phyloP scores from a whole-genome alignment of 1,140 invertebrate genomes.

The Coboldia fuscipes region DNA sequence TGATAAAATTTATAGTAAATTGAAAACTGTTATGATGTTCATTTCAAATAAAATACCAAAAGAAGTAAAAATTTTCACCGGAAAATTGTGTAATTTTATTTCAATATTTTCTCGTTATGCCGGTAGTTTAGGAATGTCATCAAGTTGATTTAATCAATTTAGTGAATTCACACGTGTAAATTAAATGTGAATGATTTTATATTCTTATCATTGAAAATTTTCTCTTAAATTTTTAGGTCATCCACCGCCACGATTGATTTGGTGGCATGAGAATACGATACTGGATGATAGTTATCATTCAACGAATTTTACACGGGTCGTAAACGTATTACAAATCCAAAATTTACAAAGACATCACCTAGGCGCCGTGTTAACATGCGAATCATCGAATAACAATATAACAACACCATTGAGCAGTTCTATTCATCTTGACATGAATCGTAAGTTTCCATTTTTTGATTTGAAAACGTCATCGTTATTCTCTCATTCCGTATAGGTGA shows the following conservation, averaged over 20 bases:
- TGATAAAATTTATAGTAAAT: too few species aligned
- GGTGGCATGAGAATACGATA: constrained; percentile 62
- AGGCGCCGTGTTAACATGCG: constrained; percentile 44
- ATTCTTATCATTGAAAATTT: neutral
- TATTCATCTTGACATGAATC: constrained; percentile 52
- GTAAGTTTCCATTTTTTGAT: constrained; percentile 50
- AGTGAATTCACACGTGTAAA: too few species aligned
- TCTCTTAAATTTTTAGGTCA: constrained; percentile 32
- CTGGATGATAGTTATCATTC: constrained; percentile 45
- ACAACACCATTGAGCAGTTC: constrained; percentile 46
- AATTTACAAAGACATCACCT: constrained; percentile 42
- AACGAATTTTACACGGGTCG: constrained; percentile 34
- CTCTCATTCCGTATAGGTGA: too few species aligned
- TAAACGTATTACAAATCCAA: constrained; percentile 40
- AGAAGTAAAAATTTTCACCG: too few species aligned
- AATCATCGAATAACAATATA: constrained; percentile 56
- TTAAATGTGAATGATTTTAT: neutral
- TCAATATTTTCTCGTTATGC: too few species aligned
- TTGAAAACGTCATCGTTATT: too few species aligned
- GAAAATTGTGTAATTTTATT: too few species aligned
- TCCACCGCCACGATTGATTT: constrained; percentile 55
- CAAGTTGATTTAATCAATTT: too few species aligned
- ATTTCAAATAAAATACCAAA: too few species aligned
- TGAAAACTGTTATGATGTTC: too few species aligned
- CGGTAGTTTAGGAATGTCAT: too few species aligned